Conservation (phyloP, 30 jellyfish, hydroid and myxozoan species). For the Haliclystus octoradiatus region DNA sequence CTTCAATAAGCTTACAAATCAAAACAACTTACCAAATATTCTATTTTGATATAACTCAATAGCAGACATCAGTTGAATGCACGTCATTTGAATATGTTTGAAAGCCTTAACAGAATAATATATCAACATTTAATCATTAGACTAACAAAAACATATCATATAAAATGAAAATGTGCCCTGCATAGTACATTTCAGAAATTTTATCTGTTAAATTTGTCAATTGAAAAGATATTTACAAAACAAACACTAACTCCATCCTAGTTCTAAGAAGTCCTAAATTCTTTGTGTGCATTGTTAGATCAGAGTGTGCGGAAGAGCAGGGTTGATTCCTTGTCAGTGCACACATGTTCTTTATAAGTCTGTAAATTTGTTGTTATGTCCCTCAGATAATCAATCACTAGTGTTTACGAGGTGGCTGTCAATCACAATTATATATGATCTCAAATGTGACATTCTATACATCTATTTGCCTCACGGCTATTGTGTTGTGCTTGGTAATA, state of each 20-base stretch:
- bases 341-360: too few species aligned
- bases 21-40: conserved; percentile 71
- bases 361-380: too few species aligned
- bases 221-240: not conserved
- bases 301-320: too few species aligned
- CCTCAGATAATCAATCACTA: too few species aligned
- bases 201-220: not conserved
- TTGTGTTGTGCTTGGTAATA: too few species aligned
- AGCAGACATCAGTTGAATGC: conserved; percentile 85
- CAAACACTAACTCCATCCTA: not conserved
- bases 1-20: not conserved
- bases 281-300: not conserved
- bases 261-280: not conserved
- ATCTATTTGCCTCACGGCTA: too few species aligned
- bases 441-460: too few species aligned
- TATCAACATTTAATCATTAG: not conserved
- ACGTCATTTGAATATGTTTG: conserved; percentile 69
- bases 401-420: too few species aligned
- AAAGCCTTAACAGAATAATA: conserved; percentile 46
- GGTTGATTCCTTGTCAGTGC: too few species aligned
- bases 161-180: not conserved
- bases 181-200: not conserved
- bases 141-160: not conserved
- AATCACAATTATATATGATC: too few species aligned
- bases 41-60: conserved; percentile 73